Evolutionary conservation across 2,797 vertebrate species (phyloP).

Genomic region (Remorina albescens): DNA sequence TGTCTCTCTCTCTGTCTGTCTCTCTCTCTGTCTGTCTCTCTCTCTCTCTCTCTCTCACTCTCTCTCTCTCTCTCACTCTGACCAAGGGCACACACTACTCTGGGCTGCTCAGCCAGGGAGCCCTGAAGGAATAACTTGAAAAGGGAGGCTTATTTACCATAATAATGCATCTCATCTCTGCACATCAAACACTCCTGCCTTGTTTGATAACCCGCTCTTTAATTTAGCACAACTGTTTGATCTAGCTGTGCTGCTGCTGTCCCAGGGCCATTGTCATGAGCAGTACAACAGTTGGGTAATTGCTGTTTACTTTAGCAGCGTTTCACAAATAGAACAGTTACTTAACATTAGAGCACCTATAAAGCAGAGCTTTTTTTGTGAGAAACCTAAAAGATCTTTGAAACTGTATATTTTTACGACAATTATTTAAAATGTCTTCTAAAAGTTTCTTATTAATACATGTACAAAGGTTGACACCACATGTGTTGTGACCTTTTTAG

Average conservation of each 20-base stretch:
- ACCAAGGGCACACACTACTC: conserved; percentile 64
- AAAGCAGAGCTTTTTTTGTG: background rate
- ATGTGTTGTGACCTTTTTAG: background rate
- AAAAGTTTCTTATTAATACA: background rate
- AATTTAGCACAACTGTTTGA: conserved; percentile 78
- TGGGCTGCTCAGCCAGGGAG: conserved; percentile 60
- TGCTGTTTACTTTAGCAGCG: conserved; percentile 71
- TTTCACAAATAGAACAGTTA: conserved; percentile 68
- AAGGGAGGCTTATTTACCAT: conserved; percentile 78
- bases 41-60: too few relatives aligned
- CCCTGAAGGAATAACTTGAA: conserved; percentile 73
- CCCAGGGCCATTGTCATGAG: conserved; percentile 68
- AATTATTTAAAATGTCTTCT: too few relatives aligned
- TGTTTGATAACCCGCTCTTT: conserved; percentile 78
- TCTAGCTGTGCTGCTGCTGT: conserved; percentile 64
- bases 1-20: too few relatives aligned
- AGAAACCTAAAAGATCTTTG: conserved; percentile 1
- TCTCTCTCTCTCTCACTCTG: too few relatives aligned
- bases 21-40: too few relatives aligned
- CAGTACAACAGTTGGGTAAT: conserved; percentile 76
- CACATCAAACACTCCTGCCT: conserved; percentile 78
- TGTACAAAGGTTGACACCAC: background rate
- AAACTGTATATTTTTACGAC: background rate
- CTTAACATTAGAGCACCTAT: conserved; percentile 47
- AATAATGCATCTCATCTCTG: conserved; percentile 77